phyloP scores from a whole-genome alignment of 1,140 invertebrate species.

The Pectinophora gossypiella region DNA sequence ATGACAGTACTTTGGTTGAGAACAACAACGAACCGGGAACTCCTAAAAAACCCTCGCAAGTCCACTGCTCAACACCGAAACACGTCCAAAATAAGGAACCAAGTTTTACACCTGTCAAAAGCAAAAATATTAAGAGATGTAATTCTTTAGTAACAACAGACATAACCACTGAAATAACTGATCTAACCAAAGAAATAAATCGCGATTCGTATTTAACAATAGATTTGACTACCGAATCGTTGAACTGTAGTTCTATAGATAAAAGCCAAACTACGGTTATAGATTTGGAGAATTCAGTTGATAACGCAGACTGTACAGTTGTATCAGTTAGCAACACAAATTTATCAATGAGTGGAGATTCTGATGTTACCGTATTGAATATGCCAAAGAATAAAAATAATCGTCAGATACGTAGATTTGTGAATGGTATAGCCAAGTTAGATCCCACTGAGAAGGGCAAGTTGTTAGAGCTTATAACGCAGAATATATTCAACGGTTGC shows the following conservation, averaged over 20 bases:
- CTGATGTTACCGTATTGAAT: constrained; percentile 46
- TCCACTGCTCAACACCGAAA: background rate
- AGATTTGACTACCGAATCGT: constrained; percentile 42
- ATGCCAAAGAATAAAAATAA: constrained; percentile 19
- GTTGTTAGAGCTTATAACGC: constrained; percentile 45
- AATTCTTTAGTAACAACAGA: no score
- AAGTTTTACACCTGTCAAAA: background rate
- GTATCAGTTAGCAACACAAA: constrained; percentile 25
- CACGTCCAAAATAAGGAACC: background rate
- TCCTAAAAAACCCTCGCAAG: background rate
- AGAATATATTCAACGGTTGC: constrained; percentile 50
- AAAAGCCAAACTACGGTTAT: constrained; percentile 34
- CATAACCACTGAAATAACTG: constrained; percentile 25
- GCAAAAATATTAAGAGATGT: background rate
- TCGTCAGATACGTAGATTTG: constrained; percentile 31
- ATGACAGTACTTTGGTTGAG: background rate
- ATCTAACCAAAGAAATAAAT: constrained; percentile 49
- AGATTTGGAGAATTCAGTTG: constrained; percentile 38
- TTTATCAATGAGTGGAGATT: constrained; percentile 52
- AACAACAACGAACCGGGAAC: background rate
- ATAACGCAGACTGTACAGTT: constrained; percentile 24
- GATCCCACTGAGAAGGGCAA: constrained; percentile 37
- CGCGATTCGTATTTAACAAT: constrained; percentile 50
- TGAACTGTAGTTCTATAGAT: constrained; percentile 15
- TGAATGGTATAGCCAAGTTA: constrained; percentile 46